These are phyloP conservation scores for Bombylius discolor DNA, from an alignment of 2,888 invertebrate genomes.

Conservation along the genomic window DNA sequence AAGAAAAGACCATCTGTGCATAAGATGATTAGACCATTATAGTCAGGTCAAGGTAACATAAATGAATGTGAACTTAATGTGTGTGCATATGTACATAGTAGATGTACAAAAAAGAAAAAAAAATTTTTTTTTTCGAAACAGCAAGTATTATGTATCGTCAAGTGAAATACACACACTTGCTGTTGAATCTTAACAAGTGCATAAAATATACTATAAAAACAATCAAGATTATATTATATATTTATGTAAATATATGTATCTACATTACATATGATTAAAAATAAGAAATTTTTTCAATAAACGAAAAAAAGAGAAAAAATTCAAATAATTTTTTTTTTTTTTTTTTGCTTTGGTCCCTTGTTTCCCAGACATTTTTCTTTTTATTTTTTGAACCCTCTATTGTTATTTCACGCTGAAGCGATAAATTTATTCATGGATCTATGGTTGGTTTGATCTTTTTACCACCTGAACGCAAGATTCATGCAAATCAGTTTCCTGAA, in stretches of 20 bases:
- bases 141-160: too few species aligned
- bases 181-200: background rate
- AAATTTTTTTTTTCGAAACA: too few species aligned
- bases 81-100: background rate
- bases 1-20: background rate
- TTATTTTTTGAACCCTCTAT: background rate
- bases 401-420: constrained; percentile 3
- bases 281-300: too few species aligned
- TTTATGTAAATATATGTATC: background rate
- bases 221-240: background rate
- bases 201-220: background rate
- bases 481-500: constrained; percentile 11
- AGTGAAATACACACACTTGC: background rate
- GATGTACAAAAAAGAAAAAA: too few species aligned
- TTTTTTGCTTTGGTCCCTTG: background rate
- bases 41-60: background rate
- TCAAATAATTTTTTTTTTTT: too few species aligned
- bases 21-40: background rate
- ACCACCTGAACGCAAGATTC: constrained; percentile 2
- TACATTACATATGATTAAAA: background rate
- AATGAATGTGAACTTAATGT: background rate
- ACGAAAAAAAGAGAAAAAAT: too few species aligned
- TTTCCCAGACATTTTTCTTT: background rate
- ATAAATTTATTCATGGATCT: constrained; percentile 11
- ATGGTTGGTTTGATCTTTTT: constrained; percentile 7